Evolutionary conservation across 1,140 invertebrate genomes (phyloP).

Genomic region (Hesperophylax magnus): DNA sequence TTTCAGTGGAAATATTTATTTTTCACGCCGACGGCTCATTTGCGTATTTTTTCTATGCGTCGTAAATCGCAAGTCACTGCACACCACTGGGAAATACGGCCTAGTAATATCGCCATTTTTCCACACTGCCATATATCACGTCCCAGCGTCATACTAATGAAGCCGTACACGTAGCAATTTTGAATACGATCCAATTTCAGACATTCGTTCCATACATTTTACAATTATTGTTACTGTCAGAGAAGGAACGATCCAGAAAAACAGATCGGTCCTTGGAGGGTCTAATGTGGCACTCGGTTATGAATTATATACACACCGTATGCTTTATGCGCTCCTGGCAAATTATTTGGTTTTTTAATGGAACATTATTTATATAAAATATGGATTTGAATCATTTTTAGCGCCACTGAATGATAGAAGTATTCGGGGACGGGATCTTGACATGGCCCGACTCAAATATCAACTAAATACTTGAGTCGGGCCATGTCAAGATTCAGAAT

Average conservation of each 20-base stretch:
- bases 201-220: slow-evolving; percentile 25
- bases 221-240: slow-evolving; percentile 28
- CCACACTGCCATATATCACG: slow-evolving; percentile 11
- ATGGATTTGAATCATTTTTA: no score
- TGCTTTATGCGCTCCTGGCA: slow-evolving; percentile 5
- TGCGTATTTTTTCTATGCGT: no score
- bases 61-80: no score
- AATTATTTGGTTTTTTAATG: neutral
- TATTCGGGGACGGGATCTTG: no score
- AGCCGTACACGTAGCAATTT: neutral
- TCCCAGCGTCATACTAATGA: slow-evolving; percentile 15
- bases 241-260: slow-evolving; percentile 4
- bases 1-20: no score
- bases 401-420: no score
- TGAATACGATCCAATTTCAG: slow-evolving; percentile 14
- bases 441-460: no score
- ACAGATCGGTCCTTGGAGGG: slow-evolving; percentile 20
- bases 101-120: slow-evolving; percentile 17
- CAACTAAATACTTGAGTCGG: no score
- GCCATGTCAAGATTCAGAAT: no score
- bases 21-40: no score
- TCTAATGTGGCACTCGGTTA: neutral
- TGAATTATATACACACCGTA: slow-evolving; percentile 1
- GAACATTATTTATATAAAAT: neutral
- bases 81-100: neutral